Evolutionary conservation across 1,140 invertebrate genomes (phyloP).

Genomic region (Pomacea maculata): DNA sequence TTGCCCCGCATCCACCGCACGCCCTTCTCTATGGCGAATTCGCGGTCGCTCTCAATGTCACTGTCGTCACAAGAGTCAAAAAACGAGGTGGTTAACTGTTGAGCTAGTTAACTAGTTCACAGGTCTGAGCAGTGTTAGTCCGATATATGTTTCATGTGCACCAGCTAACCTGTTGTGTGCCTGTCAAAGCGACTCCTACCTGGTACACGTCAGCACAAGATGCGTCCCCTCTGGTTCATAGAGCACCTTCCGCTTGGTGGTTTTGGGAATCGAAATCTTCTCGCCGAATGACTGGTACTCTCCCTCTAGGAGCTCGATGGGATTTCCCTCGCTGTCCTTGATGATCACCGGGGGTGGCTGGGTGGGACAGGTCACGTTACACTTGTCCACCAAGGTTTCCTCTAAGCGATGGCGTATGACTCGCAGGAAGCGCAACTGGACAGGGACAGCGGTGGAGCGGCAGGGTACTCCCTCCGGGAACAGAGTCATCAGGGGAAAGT

Average conservation of each 20-base stretch:
- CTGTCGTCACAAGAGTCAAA: not conserved
- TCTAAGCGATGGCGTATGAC: constrained; percentile 67
- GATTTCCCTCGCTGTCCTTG: constrained; percentile 49
- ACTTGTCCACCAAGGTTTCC: constrained; percentile 43
- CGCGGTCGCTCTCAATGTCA: not conserved
- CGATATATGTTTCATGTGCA: not conserved
- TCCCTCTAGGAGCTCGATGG: constrained; percentile 45
- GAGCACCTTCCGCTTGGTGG: constrained; percentile 43
- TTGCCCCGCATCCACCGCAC: constrained; percentile 53
- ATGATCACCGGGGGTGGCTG: constrained; percentile 36
- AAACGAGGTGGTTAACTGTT: not conserved
- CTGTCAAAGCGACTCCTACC: constrained; percentile 13
- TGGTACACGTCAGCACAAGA: constrained; percentile 49
- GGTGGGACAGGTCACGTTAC: constrained; percentile 46
- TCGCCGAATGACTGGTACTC: constrained; percentile 25
- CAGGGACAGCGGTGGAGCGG: constrained; percentile 68
- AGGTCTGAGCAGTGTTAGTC: not conserved
- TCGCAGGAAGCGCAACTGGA: constrained; percentile 59
- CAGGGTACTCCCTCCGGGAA: constrained; percentile 71
- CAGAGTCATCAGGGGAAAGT: constrained; percentile 43
- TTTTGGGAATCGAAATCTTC: constrained; percentile 30
- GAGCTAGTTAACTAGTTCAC: not conserved
- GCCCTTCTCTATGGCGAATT: too few relatives aligned
- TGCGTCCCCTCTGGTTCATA: constrained; percentile 41
- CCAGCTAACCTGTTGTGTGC: not conserved